Percentiles rank a stretch among this genome's conserved stretches.
Evolutionary conservation across 2,888 invertebrate species (phyloP).

Genomic region (Mythimna lalbum): DNA sequence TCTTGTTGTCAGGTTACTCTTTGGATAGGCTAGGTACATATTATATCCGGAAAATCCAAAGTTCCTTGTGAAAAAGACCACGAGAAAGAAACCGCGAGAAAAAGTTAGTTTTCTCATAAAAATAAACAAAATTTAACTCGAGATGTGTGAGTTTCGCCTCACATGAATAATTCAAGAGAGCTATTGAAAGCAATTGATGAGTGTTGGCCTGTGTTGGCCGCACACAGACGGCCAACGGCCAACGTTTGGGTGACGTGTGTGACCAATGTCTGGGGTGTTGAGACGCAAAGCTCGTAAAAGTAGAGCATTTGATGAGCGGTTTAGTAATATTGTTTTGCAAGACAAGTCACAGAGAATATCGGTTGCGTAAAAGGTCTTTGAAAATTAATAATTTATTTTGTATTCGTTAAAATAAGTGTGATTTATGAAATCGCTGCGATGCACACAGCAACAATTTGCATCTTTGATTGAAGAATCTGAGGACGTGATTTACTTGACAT

Average conservation of each 20-base stretch:
- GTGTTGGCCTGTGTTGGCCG: constrained; percentile 42
- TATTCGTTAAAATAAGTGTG: neutral
- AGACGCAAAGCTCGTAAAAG: constrained; percentile 43
- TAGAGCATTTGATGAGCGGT: constrained; percentile 55
- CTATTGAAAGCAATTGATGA: constrained; percentile 65
- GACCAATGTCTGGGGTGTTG: constrained; percentile 22
- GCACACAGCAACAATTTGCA: neutral
- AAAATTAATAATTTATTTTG: constrained; percentile 19
- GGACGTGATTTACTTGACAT: too few species aligned
- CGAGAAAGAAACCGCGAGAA: neutral
- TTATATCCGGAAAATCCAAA: neutral
- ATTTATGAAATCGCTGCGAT: constrained; percentile 3
- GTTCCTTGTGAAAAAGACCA: neutral
- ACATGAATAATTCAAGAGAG: constrained; percentile 74
- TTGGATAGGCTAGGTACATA: too few species aligned
- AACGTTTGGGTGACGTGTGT: constrained; percentile 17
- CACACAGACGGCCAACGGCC: constrained; percentile 4
- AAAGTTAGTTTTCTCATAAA: constrained; percentile 44
- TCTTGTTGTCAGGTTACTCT: too few species aligned
- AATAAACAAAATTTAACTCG: constrained; percentile 60
- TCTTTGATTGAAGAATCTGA: neutral
- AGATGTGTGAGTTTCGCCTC: constrained; percentile 61
- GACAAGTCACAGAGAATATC: constrained; percentile 30
- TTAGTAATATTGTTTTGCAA: constrained; percentile 27
- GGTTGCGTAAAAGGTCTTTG: constrained; percentile 20